Conservation (phyloP, 2,888 invertebrate genomes). For the Thalpophila matura region DNA sequence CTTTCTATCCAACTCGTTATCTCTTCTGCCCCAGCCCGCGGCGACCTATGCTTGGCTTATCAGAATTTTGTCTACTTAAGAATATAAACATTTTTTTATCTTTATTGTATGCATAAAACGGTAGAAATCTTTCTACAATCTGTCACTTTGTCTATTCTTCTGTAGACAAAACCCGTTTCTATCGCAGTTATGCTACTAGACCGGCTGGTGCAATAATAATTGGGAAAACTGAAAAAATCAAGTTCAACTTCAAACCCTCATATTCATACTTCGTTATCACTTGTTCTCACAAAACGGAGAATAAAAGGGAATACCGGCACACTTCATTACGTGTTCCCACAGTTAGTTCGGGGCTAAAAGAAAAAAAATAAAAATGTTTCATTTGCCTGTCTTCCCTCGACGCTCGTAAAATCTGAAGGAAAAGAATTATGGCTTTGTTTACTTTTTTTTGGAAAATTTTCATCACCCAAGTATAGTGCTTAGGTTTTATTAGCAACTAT, state of each 20-base stretch:
- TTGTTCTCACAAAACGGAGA: conserved; percentile 10
- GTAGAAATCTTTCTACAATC: too few relatives aligned
- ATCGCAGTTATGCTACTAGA: too few relatives aligned
- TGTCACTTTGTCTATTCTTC: too few relatives aligned
- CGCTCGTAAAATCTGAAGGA: conserved; percentile 59
- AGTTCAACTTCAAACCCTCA: background rate
- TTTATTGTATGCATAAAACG: too few relatives aligned
- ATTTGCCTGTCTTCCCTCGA: conserved; percentile 51
- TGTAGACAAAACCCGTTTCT: too few relatives aligned
- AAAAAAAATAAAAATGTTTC: conserved; percentile 54
- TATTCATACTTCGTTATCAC: conserved; percentile 4
- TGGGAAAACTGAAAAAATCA: too few relatives aligned
- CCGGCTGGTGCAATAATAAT: too few relatives aligned
- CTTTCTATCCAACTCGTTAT: too few relatives aligned
- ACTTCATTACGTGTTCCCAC: conserved; percentile 53
- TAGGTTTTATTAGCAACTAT: conserved; percentile 34
- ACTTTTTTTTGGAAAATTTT: conserved; percentile 50
- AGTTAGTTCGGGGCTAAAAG: conserved; percentile 44
- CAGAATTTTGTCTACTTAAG: too few relatives aligned
- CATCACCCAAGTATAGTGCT: conserved; percentile 27
- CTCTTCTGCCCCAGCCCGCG: too few relatives aligned
- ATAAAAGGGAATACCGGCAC: conserved; percentile 25
- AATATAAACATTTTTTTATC: too few relatives aligned
- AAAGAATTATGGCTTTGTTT: conserved; percentile 57
- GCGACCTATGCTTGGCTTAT: too few relatives aligned